Evolutionary conservation across 2,113 vertebrate genomes (phyloP).

Genomic region (western clawed frog (Xenopus tropicalis)): DNA sequence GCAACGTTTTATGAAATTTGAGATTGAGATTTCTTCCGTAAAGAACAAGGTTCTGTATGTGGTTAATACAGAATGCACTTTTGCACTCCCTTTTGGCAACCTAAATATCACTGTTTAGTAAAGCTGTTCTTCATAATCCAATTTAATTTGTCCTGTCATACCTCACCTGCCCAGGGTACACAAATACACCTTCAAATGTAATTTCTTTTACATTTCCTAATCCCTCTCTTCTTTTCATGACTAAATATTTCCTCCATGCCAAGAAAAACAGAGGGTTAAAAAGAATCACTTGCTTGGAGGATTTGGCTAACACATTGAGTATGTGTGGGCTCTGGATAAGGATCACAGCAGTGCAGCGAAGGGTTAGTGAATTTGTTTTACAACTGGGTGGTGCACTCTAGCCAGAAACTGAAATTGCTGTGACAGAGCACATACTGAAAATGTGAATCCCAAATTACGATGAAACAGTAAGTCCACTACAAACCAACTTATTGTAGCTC

Average conservation of each 20-base stretch:
- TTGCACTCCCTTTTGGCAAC: no score
- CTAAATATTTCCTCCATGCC: neutral
- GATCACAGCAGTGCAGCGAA: neutral
- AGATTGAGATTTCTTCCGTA: no score
- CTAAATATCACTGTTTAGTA: no score
- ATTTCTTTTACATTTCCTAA: constrained; percentile 2
- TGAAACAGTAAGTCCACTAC: no score
- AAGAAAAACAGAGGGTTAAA: constrained; percentile 15
- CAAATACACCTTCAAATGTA: neutral
- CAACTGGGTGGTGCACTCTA: neutral
- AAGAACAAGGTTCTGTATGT: no score
- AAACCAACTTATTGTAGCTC: no score
- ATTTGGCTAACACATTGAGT: neutral
- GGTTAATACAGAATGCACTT: no score
- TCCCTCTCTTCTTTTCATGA: neutral
- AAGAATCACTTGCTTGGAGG: constrained; percentile 4
- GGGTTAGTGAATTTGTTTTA: constrained; percentile 16
- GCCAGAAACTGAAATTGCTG: no score
- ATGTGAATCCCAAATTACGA: no score
- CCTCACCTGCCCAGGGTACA: no score
- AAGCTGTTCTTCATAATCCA: neutral
- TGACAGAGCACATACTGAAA: no score
- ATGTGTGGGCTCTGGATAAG: constrained; percentile 10
- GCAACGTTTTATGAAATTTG: no score
- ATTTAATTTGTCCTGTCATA: neutral